These are phyloP conservation scores for Bemisia tabaci DNA, from an alignment of 1,140 invertebrate genomes.

Conservation along the genomic window DNA sequence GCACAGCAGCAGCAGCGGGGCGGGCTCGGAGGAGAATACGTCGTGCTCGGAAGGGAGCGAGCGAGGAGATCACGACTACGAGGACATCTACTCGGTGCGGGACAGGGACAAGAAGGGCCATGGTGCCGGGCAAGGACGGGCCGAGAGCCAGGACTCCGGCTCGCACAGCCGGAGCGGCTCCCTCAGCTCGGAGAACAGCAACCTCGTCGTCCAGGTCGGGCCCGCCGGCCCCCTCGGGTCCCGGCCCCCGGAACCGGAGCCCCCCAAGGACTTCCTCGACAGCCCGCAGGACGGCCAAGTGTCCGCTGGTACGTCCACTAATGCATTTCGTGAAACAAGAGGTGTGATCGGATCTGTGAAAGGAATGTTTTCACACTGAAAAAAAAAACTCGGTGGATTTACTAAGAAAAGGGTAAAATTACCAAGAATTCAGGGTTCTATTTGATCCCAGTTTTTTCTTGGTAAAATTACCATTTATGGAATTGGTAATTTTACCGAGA, in stretches of 20 bases:
- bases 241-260: too few species aligned
- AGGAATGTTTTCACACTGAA: too few species aligned
- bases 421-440: too few species aligned
- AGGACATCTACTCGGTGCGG: slow-evolving; percentile 53
- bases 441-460: too few species aligned
- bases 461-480: too few species aligned
- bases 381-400: too few species aligned
- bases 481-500: too few species aligned
- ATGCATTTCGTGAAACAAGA: too few species aligned
- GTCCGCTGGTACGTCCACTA: not conserved
- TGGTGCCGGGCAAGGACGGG: not conserved
- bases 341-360: too few species aligned
- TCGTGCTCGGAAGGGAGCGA: slow-evolving; percentile 33
- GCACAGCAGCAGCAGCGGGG: slow-evolving; percentile 40
- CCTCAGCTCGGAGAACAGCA: slow-evolving; percentile 36
- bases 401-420: too few species aligned
- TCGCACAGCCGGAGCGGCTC: slow-evolving; percentile 49
- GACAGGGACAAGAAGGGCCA: slow-evolving; percentile 25
- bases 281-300: not conserved
- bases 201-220: slow-evolving; percentile 24
- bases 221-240: not conserved
- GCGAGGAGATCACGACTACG: slow-evolving; percentile 43
- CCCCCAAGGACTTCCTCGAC: not conserved
- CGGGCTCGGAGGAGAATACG: slow-evolving; percentile 41
- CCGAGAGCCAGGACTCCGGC: slow-evolving; percentile 40